Evolutionary conservation across 2,797 vertebrate species (phyloP).

Genomic region (Hydrocynus forskahlii): DNA sequence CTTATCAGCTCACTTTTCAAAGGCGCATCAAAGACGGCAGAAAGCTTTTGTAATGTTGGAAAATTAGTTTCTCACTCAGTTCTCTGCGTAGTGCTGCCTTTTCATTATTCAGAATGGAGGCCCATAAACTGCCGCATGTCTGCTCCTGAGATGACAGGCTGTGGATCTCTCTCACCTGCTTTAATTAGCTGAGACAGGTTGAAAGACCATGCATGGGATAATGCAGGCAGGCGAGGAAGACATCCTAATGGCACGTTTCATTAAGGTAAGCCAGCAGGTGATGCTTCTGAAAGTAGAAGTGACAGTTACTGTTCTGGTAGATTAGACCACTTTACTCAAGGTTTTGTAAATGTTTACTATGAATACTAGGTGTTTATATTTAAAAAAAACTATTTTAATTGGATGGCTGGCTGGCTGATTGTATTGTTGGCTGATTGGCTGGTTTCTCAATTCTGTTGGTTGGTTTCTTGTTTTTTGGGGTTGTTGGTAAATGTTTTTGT

Average conservation of each 20-base stretch:
- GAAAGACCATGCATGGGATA: conserved; percentile 88
- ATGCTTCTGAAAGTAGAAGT: conserved; percentile 10
- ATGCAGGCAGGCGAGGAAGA: conserved; percentile 62
- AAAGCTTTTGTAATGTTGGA: conserved; percentile 6
- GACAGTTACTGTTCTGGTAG: conserved; percentile 6
- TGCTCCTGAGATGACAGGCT: conserved; percentile 52
- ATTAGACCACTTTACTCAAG: background rate
- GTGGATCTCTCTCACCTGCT: conserved; percentile 87
- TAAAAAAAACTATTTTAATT: background rate
- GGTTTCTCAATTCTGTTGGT: no score
- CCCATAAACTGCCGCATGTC: background rate
- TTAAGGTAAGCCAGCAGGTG: background rate
- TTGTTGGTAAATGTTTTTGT: background rate
- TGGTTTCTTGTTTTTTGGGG: background rate
- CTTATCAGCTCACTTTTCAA: conserved; percentile 32
- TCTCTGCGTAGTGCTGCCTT: background rate
- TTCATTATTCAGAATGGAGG: conserved; percentile 2
- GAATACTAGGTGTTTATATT: background rate
- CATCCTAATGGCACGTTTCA: conserved; percentile 76
- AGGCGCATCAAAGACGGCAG: conserved; percentile 15
- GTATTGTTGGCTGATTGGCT: no score
- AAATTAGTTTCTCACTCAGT: conserved; percentile 4
- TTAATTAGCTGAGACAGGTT: conserved; percentile 88
- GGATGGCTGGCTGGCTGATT: background rate
- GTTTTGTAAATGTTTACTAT: background rate